Percentiles rank a stretch among this genome's conserved stretches.
Evolutionary conservation across 2,113 vertebrate species (phyloP).

Genomic region (Colius striatus): DNA sequence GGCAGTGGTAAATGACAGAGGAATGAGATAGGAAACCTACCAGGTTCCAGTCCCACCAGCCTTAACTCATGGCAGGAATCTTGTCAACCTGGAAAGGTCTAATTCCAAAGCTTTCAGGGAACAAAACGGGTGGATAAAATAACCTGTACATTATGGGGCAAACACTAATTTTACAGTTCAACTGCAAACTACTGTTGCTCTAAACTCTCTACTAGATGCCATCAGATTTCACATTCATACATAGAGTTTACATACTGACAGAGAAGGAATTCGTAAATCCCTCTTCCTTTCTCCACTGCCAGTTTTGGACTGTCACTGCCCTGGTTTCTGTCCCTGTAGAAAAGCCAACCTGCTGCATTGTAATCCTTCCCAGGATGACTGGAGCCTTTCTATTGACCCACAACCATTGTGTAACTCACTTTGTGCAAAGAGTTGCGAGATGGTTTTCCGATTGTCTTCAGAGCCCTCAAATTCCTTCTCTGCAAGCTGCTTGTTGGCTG

Average conservation of each 20-base stretch:
- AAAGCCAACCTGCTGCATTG: neutral
- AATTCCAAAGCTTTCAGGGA: neutral
- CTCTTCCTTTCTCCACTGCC: neutral
- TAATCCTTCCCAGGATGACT: neutral
- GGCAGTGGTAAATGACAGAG: conserved; percentile 12
- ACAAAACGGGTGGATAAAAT: neutral
- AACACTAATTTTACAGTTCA: neutral
- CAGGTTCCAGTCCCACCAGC: neutral
- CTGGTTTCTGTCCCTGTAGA: neutral
- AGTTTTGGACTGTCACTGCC: neutral
- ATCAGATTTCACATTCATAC: neutral
- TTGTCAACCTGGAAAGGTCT: neutral
- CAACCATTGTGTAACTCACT: conserved; percentile 79
- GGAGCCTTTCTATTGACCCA: neutral
- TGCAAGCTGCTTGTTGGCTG: conserved; percentile 95
- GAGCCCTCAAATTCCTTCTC: conserved; percentile 94
- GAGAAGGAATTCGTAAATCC: neutral
- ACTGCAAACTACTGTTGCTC: neutral
- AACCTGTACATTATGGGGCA: neutral
- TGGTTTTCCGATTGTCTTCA: conserved; percentile 96
- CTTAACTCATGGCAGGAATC: neutral
- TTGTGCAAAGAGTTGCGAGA: conserved; percentile 94
- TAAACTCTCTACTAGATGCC: neutral
- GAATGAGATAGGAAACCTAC: neutral
- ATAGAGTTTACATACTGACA: neutral